Conservation (phyloP, 2,113 vertebrate genomes). For the Genyomyrus donnyi region DNA sequence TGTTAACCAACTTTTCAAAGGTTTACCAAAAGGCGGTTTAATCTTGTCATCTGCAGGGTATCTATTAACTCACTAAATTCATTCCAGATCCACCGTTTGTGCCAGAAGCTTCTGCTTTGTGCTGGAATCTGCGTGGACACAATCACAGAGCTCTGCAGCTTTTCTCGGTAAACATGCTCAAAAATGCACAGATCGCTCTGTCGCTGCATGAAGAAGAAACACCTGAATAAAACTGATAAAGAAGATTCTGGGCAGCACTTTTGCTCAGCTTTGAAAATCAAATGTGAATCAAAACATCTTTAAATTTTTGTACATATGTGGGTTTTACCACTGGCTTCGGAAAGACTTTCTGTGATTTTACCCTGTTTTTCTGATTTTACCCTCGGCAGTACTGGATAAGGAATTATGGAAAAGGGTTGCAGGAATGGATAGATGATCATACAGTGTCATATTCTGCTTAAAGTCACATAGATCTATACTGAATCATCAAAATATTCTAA, state of each 20-base stretch:
- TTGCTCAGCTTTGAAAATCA: background rate
- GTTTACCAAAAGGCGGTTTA: background rate
- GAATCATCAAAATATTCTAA: background rate
- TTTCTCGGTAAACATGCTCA: background rate
- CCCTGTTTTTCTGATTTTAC: no score
- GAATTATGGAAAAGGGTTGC: background rate
- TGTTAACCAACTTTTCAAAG: background rate
- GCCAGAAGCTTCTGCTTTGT: background rate
- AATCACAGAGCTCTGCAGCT: background rate
- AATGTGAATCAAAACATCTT: background rate
- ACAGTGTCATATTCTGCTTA: background rate
- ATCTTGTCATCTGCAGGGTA: background rate
- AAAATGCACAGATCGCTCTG: background rate
- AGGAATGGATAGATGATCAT: background rate
- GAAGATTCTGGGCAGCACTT: background rate
- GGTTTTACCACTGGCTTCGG: background rate
- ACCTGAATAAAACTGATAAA: background rate
- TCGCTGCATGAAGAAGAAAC: background rate
- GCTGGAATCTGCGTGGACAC: background rate
- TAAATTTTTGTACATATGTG: background rate
- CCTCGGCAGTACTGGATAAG: background rate
- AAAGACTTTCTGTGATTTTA: background rate
- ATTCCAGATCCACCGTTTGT: background rate
- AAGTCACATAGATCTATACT: background rate
- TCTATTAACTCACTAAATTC: background rate